Base-by-base conservation (phyloP, 1,140 invertebrate species). In the Asobara japonica region DNA sequence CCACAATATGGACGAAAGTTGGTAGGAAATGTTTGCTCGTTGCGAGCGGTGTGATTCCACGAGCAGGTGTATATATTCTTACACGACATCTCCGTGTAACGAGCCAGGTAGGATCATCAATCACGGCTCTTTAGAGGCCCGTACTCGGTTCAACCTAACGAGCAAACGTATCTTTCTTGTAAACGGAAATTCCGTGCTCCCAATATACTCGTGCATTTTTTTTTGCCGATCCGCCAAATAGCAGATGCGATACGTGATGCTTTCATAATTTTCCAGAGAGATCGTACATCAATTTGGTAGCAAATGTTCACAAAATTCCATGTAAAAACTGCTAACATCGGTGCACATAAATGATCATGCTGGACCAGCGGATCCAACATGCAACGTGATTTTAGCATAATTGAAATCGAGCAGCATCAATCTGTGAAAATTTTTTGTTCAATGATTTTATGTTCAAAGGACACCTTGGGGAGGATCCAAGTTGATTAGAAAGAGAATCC, bases 21-120 rank as follows among this genome's bases (percentile, higher is more conserved):
- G 11, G 10, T 13, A 62, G 25, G 60, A 30, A 62, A 29, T 62
- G 29, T 16, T 16, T 25, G 10, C 11, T 7, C 7, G 60, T 30
- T 62, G 60, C 29, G 25, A 30, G 16, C 27, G 29, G 56, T 61
- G 33, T 70, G 68, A 70, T 70, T 70, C 68, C 36, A n/a, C 13
- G 16, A n/a, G 22, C 60, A 61, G 61, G 68, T 70, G 68, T 70
- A 70, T 45, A 38, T 36, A 62, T 70, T 70, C 41, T 62, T 70
- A 70, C 41, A 70, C 27, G 68, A 62, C 33, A 70, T n/a, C 25
- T 33, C 30, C 29, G 30, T 60, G 51, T 69, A 69, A 62, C 68
- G 68, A 69, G 29, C 25, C 18, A 60, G 41, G 6, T 13, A 62
- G 22, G 11, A 38, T 51, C 68, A 69, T 69, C 68, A 70, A 70